Base-by-base conservation (phyloP, 2,113 vertebrate species). In the Fukomys damarensis region DNA sequence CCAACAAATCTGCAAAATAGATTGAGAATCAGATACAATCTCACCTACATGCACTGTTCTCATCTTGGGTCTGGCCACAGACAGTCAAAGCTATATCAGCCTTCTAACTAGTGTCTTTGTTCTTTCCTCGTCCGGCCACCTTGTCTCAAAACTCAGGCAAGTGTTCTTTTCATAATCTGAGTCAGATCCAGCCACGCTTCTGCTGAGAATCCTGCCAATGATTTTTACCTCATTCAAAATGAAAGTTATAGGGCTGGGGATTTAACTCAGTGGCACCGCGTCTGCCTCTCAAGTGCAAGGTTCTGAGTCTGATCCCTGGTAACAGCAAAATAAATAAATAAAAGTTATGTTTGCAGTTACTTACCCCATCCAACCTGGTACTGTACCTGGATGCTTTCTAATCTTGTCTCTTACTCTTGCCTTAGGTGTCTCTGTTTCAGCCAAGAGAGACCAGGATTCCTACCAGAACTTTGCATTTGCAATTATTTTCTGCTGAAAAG, bases 141-240 rank as follows among this genome's bases (percentile, higher is more conserved):
- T 95, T 65, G 28, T 93, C 66, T 94, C n/a, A 94, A 93, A 70
- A 85, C 86, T 84, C 11, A 72, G 19, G 7, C n/a, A 46, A 68
- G 5, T 46, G 5, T 56, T 79, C 5, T 6, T 76, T 91, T 77
- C 65, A 82, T 52, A 46, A 28, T 70, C 2, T n/a, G 72, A 91
- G 20, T 56, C 83, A 63, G 20, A 76, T 63, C 13, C 32, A 19
- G 63, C 20, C 38, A 56, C 9, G 61, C 22, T 93, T 77, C 13
- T 52, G 32, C 43, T 63, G 6, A 91, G n/a, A 61, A 63, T 32
- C 65, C 11, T 68, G 26, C 20, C 17, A 76, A 0, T 82, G 43
- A 72, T 93, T 96, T 93, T 35, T 68, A 10, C 56, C n/a, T 58
- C n/a, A n/a, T 4, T 87, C 28, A 77, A 38, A 86, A 52, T 76